Evolutionary conservation across 1,140 invertebrate genomes (phyloP).

Genomic region (Homalodisca vitripennis): DNA sequence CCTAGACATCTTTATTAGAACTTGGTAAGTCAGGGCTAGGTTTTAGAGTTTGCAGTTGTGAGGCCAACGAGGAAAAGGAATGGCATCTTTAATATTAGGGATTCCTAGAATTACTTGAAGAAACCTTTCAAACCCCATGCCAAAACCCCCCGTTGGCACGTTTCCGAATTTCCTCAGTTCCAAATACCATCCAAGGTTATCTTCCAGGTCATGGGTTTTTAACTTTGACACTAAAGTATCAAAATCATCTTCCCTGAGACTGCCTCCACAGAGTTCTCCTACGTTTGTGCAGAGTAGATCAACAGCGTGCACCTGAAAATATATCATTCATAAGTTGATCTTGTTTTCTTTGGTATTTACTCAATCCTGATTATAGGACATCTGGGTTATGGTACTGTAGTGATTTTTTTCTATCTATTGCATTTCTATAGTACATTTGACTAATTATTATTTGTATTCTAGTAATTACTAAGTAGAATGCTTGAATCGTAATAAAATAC

Average conservation of each 20-base stretch:
- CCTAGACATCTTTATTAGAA: too few relatives aligned
- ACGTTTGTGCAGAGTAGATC: constrained; percentile 86
- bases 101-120: constrained; percentile 79
- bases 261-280: constrained; percentile 93
- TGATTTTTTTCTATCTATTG: too few relatives aligned
- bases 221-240: constrained; percentile 57
- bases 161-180: constrained; percentile 87
- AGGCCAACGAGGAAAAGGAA: constrained; percentile 93
- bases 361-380: too few relatives aligned
- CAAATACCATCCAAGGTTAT: constrained; percentile 84
- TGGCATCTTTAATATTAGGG: constrained; percentile 87
- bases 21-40: not conserved
- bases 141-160: constrained; percentile 89
- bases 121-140: constrained; percentile 92
- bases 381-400: too few relatives aligned
- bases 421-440: too few relatives aligned
- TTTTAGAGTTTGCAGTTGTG: constrained; percentile 79
- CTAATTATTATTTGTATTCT: too few relatives aligned
- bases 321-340: too few relatives aligned
- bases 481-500: too few relatives aligned
- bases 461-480: too few relatives aligned
- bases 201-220: constrained; percentile 40
- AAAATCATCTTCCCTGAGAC: constrained; percentile 83
- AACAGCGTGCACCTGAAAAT: constrained; percentile 70
- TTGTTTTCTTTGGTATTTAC: too few relatives aligned